Base-by-base conservation (phyloP, 2,797 vertebrate genomes). In the Chromobotia macracanthus region DNA sequence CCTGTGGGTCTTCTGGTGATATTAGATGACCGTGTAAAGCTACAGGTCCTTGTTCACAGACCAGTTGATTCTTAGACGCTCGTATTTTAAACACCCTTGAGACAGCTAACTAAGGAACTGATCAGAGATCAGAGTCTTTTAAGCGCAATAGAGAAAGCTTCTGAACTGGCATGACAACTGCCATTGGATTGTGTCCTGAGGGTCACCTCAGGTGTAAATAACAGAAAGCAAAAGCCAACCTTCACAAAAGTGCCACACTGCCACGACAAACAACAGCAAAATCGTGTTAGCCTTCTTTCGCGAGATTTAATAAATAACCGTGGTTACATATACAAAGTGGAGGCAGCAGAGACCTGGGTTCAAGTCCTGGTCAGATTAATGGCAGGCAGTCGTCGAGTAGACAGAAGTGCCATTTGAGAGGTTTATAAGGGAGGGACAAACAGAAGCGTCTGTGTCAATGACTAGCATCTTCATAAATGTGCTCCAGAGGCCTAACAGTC, bases 391-490 rank as follows among this genome's bases (percentile, higher is more conserved):
- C n/a, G n/a, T n/a, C n/a, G n/a, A n/a, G n/a, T n/a, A n/a, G n/a
- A n/a, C 55, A 51, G 28, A 78, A 63, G 75, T 69, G 66, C 38
- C 18, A 25, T 41, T 77, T 0, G 13, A 77, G 56, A 41, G 75
- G 55, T 61, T 77, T 25, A 58, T 1, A 13, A 3, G 18, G 66
- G 15, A 51, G 46, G 19, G 61, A 56, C 31, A 77, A 77, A 77
- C 66, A 70, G 44, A 23, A 55, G 23, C 9, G n/a, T n/a, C 28
- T 0, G n/a, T 61, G 66, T 65, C 77, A 79, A 55, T 65, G 60
- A 72, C 68, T 46, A 35, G 56, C 67, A 71, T 71, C 77, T 79
- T 63, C 46, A 79, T 64, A 78, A 71, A 35, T 53, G 76, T 55
- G 38, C 66, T 64, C 64, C 58, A 48, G 38, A n/a, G n/a, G 67